Evolutionary conservation across 2,797 vertebrate species (phyloP).

Genomic region (Chrysolophus pictus): DNA sequence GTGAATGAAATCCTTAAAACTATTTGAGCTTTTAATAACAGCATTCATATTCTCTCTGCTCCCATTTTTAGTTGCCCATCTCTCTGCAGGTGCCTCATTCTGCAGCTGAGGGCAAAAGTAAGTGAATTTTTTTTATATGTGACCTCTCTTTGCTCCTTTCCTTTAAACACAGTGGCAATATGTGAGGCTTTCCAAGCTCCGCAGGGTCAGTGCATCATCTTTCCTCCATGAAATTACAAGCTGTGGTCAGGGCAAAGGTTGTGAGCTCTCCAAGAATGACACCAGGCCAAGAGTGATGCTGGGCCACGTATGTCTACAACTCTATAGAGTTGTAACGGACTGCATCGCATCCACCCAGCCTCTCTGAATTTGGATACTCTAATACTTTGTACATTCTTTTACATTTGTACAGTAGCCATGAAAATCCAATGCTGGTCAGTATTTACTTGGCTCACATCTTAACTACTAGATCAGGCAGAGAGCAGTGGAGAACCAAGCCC

Average conservation of each 20-base stretch:
- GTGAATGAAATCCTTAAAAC: neutral
- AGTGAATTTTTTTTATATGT: neutral
- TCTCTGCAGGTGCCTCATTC: neutral
- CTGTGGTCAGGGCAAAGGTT: conserved; percentile 62
- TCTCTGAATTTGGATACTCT: neutral
- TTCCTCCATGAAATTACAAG: conserved; percentile 58
- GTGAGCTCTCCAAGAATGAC: conserved; percentile 51
- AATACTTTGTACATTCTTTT: neutral
- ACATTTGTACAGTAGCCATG: neutral
- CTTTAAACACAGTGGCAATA: conserved; percentile 32
- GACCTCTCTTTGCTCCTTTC: conserved; percentile 42
- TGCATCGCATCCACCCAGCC: rapidly evolving
- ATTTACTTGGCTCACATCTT: neutral
- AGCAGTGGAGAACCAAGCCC: neutral
- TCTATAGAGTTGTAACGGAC: rapidly evolving
- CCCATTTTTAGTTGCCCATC: neutral
- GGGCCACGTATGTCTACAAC: neutral
- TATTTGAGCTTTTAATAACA: neutral
- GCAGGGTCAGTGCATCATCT: conserved; percentile 34
- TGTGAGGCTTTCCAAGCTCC: conserved; percentile 15
- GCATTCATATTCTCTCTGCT: neutral
- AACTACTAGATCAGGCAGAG: neutral
- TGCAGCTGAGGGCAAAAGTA: neutral
- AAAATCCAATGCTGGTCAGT: neutral
- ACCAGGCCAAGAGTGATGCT: neutral